Base-by-base conservation (phyloP, 2,888 invertebrate species). In the Bombylius discolor region DNA sequence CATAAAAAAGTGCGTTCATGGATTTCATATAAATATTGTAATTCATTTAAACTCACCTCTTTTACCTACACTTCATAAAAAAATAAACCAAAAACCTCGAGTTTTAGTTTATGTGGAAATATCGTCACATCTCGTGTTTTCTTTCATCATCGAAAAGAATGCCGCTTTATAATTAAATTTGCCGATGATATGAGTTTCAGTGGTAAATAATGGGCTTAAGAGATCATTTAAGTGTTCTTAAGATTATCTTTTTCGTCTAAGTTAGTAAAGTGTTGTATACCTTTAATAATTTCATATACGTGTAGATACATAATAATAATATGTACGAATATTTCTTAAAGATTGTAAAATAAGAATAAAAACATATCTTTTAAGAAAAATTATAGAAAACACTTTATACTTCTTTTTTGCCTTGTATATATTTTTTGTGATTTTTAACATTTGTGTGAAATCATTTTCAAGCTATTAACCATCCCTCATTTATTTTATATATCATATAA, bases 121-220 rank as follows among this genome's bases (percentile, higher is more conserved):
- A 45, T 45, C 50, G 55, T 52, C 53, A 56, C 55, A 59, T 59
- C 59, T 59, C 57, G 57, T 59, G 59, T 59, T 59, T 59, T 59
- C 59, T 57, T 59, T 59, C 59, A 59, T 59, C 57, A 57, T 59
- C 54, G 53, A 56, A 59, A 50, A 54, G 56, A 53, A 56, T 49
- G 57, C 59, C 59, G 59, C 59, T 59, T 59, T 59, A 53, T 59
- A 59, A 59, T 59, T 59, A 59, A 59, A 59, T 59, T 59, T 57
- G 57, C 59, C 59, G 59, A 59, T 59, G 59, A 59, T 59, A 59
- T 61, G 56, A 61, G 61, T 60, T 60, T 59, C 60, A 59, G 60
- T 54, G 56, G 57, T 59, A 59, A 59, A 59, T 59, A 59, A 59
- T 57, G 56, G 57, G 56, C 59, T 57, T 56, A 57, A 57, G 52